Evolutionary conservation across 2,797 vertebrate species (phyloP).

Genomic region (Periophthalmus magnuspinnatus): DNA sequence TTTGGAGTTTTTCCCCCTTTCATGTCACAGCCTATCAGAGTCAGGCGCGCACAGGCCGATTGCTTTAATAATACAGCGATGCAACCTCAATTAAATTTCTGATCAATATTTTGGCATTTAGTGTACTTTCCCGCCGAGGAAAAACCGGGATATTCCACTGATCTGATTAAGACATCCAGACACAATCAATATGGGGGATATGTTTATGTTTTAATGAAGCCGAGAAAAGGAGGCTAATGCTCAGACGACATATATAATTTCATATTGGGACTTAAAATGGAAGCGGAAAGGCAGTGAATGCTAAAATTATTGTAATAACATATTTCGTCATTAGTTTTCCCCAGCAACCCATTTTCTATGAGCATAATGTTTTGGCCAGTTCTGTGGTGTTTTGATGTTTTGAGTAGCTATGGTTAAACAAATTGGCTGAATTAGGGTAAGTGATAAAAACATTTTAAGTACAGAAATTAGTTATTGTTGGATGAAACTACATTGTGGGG

Average conservation of each 20-base stretch:
- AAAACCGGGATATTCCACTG: constrained; percentile 62
- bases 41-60: constrained; percentile 58
- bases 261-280: constrained; percentile 23
- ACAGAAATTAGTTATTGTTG: no score
- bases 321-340: constrained; percentile 6
- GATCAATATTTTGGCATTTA: constrained; percentile 77
- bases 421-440: background rate
- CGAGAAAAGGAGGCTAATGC: constrained; percentile 30
- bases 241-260: constrained; percentile 42
- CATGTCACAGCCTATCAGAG: constrained; percentile 73
- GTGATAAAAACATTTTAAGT: background rate
- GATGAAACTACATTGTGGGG: no score
- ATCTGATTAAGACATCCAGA: constrained; percentile 77
- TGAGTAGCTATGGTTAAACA: background rate
- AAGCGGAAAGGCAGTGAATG: constrained; percentile 11
- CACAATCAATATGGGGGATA: constrained; percentile 75
- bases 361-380: background rate
- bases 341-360: background rate
- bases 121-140: constrained; percentile 63
- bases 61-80: constrained; percentile 58
- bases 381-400: background rate
- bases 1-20: constrained; percentile 59
- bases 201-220: constrained; percentile 72
- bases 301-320: constrained; percentile 5
- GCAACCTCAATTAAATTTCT: constrained; percentile 63